phyloP scores from a whole-genome alignment of 1,140 invertebrate species.

The Palaemon carinicauda region DNA sequence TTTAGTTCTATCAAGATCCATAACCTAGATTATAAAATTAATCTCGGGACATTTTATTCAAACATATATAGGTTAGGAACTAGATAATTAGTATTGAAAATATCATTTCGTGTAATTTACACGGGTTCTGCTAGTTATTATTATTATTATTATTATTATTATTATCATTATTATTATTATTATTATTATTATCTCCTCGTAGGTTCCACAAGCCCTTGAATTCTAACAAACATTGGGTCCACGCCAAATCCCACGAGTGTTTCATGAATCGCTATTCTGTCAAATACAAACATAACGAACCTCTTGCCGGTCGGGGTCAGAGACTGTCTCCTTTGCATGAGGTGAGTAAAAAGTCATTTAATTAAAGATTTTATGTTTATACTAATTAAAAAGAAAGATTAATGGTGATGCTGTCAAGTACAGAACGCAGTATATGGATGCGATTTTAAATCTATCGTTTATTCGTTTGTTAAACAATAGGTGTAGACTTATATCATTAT shows the following conservation, averaged over 20 bases:
- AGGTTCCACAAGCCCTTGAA: slow-evolving; percentile 77
- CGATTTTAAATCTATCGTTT: too few species aligned
- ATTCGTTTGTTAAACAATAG: too few species aligned
- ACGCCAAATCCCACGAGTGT: slow-evolving; percentile 83
- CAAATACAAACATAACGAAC: slow-evolving; percentile 84
- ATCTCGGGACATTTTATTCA: too few species aligned
- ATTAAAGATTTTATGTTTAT: background rate
- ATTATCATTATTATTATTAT: background rate
- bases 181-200: slow-evolving; percentile 62
- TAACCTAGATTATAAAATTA: too few species aligned
- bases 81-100: too few species aligned
- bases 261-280: slow-evolving; percentile 88
- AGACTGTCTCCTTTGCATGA: slow-evolving; percentile 76
- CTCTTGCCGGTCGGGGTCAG: slow-evolving; percentile 79
- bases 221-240: slow-evolving; percentile 76
- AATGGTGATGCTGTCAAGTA: background rate
- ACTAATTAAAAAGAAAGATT: background rate
- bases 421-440: too few species aligned
- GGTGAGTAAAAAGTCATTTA: slow-evolving; percentile 63
- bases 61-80: too few species aligned
- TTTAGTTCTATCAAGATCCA: too few species aligned
- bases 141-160: slow-evolving; percentile 63
- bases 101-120: too few species aligned
- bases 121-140: too few species aligned
- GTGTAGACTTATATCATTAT: too few species aligned